phyloP scores from a whole-genome alignment of 2,888 invertebrate genomes.

The Mesochorus sp. region DNA sequence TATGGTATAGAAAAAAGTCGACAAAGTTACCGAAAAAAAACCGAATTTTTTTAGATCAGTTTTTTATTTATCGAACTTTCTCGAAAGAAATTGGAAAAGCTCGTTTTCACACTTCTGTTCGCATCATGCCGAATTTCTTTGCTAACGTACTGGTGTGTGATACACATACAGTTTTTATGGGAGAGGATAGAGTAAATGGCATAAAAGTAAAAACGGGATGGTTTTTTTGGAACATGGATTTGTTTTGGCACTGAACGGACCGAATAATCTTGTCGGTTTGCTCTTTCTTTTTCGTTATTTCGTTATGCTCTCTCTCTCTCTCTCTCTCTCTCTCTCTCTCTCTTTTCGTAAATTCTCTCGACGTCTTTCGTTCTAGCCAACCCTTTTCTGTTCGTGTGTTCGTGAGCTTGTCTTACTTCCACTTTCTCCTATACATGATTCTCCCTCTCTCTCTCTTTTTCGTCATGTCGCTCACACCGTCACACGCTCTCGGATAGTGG shows the following conservation, averaged over 20 bases:
- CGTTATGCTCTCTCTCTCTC: slow-evolving; percentile 37
- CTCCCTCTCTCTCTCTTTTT: no score
- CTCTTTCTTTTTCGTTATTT: slow-evolving; percentile 63
- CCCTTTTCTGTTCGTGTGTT: slow-evolving; percentile 40
- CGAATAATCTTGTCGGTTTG: slow-evolving; percentile 63
- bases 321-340: slow-evolving; percentile 35
- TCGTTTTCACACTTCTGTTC: slow-evolving; percentile 17
- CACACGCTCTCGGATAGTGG: slow-evolving; percentile 65
- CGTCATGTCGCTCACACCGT: slow-evolving; percentile 36
- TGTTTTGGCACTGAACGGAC: slow-evolving; percentile 63
- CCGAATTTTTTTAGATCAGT: no score
- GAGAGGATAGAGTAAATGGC: not conserved
- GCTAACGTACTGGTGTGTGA: slow-evolving; percentile 55
- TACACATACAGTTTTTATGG: slow-evolving; percentile 30
- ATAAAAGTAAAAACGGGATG: slow-evolving; percentile 6
- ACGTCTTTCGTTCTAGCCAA: slow-evolving; percentile 49
- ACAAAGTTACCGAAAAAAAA: no score
- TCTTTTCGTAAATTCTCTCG: slow-evolving; percentile 42
- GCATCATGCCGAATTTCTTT: slow-evolving; percentile 29
- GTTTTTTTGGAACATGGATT: slow-evolving; percentile 48
- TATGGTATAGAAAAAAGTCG: no score
- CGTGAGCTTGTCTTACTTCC: slow-evolving; percentile 27
- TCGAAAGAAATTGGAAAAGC: slow-evolving; percentile 33
- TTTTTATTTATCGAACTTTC: no score
- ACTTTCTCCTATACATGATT: slow-evolving; percentile 7